These are phyloP conservation scores for Pseudomyrmex pallidus DNA, from an alignment of 1,140 invertebrate species.

Conservation along the genomic window DNA sequence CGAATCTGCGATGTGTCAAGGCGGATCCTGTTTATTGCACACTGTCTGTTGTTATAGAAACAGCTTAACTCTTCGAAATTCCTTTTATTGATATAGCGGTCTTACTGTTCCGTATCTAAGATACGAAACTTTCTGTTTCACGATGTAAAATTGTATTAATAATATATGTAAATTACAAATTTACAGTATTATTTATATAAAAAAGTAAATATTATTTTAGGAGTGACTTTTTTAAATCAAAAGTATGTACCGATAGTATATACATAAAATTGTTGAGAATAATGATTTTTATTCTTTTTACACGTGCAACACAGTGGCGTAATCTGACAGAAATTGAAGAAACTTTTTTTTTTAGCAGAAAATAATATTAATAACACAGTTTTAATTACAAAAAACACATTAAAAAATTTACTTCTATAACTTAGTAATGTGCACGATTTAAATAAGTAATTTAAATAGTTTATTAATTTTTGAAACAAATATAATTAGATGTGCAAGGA, in stretches of 20 bases:
- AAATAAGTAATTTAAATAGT: not conserved
- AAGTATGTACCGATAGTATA: not conserved
- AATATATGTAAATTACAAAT: not conserved
- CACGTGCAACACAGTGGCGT: not conserved
- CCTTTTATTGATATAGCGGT: slow-evolving; percentile 35
- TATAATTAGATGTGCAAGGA: not conserved
- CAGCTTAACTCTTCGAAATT: slow-evolving; percentile 41
- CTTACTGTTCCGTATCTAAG: slow-evolving; percentile 39
- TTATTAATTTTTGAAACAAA: not conserved
- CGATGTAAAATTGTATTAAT: not conserved
- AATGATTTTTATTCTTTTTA: not conserved
- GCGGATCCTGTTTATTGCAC: slow-evolving; percentile 14
- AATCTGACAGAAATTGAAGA: not conserved
- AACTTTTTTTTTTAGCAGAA: not conserved
- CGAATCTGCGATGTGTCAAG: not conserved
- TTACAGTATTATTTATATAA: slow-evolving; percentile 8
- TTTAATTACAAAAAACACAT: not conserved
- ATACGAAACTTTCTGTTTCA: slow-evolving; percentile 9
- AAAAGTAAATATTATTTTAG: slow-evolving; percentile 15
- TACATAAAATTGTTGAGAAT: not conserved
- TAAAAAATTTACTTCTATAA: not conserved
- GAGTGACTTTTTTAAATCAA: not conserved
- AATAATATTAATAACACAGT: not conserved
- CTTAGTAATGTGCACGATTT: not conserved
- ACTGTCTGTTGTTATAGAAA: slow-evolving; percentile 47